Evolutionary conservation across 2,113 vertebrate genomes (phyloP).

Genomic region (Lutjanus erythropterus): DNA sequence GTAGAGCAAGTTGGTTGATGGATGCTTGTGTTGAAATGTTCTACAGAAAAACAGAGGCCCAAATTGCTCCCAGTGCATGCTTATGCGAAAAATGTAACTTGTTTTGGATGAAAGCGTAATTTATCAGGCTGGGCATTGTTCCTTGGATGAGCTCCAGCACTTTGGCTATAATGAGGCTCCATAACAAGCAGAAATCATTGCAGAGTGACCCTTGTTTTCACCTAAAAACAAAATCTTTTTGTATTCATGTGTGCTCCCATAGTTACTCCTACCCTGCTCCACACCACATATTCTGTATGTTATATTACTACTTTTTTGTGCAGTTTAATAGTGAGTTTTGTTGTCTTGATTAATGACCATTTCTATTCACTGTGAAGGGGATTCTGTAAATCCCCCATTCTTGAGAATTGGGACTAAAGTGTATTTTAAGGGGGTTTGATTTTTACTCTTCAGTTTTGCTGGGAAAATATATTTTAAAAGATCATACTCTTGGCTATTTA

Average conservation of each 20-base stretch:
- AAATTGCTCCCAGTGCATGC: not conserved
- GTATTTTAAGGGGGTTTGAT: too few species aligned
- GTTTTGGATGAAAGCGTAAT: not conserved
- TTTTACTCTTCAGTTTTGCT: too few species aligned
- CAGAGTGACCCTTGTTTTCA: not conserved
- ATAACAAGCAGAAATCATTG: not conserved
- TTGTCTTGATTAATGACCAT: not conserved
- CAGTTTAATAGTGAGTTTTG: too few species aligned
- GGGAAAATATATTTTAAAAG: too few species aligned
- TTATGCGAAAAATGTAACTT: not conserved
- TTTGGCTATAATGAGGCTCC: not conserved
- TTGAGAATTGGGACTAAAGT: too few species aligned
- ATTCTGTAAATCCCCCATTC: too few species aligned
- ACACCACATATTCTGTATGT: not conserved
- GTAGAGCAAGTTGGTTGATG: not conserved
- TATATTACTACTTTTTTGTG: too few species aligned
- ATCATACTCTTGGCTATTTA: too few species aligned
- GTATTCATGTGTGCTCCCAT: not conserved
- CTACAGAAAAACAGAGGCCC: not conserved
- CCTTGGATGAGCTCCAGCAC: not conserved
- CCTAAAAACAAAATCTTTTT: not conserved
- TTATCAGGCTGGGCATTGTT: not conserved
- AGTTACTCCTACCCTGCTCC: not conserved
- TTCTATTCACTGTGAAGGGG: not conserved
- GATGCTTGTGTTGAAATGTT: not conserved